Evolutionary conservation across 1,140 invertebrate genomes (phyloP), one percentile per base, ranked within the genome.

Genomic region (Zaprionus inermis): DNA sequence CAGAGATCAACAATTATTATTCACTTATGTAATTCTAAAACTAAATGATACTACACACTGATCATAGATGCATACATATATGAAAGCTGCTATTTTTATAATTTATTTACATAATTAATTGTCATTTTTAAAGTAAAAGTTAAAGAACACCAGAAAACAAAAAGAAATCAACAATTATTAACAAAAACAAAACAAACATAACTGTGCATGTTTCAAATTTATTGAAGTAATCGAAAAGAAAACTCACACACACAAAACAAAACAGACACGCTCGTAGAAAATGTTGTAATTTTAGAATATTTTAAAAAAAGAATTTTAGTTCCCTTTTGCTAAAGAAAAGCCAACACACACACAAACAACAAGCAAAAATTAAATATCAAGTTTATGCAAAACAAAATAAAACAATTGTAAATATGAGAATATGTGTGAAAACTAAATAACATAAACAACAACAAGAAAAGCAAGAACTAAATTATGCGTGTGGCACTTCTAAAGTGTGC

Each of bases 191-290:
- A 38, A 10, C 49, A 71, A 66, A 55, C 49, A 67, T 78, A 81
- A 72, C 71, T 81, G 66, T 86, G 78, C 79, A 82, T 85, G 75
- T 85, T 86, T 85, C 60, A 71, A 81, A 70, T 82, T 76, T 56
- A 72, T 66, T 58, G 49, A 59, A 60, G 59, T 63, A 16, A 11
- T 36, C 22, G 46, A 78, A 67, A 60, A 46, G 22, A 59, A 61
- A 70, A 75, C 20, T 51, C 24, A 61, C 24, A 56, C 2, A 46
- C 12, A 60, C 24, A 60, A 9, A 41, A 52, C 38, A 60, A 5
- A 49, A 55, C 49, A 54, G n/a, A 73, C 30, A 41, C 44, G 51
- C 55, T 52, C 56, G 71, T 85, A 89, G 79, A 60, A 78, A 88
- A 82, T 83, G 60, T 52, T 81, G 57, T 77, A 72, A 74, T 72